Conservation (phyloP, 2,113 vertebrate genomes). For the Vidua chalybeata region DNA sequence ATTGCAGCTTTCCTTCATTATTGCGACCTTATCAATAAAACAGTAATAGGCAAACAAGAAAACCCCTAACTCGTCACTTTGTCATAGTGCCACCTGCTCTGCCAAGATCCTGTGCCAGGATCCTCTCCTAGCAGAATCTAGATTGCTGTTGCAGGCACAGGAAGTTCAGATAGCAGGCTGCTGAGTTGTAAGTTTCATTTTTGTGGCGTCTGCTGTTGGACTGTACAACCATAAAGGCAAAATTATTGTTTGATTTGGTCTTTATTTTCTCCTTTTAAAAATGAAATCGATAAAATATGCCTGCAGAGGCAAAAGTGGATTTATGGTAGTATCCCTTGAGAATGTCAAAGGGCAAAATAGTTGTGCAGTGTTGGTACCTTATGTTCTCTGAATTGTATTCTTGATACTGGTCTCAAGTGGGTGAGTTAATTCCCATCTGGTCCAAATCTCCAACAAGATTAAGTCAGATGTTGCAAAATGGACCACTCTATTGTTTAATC, state of each 20-base stretch:
- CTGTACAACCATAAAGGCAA: neutral
- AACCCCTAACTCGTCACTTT: neutral
- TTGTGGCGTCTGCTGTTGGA: neutral
- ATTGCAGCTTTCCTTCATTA: neutral
- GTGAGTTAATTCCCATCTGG: neutral
- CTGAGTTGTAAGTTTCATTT: neutral
- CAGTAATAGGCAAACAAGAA: neutral
- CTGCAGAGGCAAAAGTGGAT: neutral
- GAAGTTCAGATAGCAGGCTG: neutral
- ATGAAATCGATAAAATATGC: neutral
- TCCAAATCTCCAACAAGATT: neutral
- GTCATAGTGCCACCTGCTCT: neutral
- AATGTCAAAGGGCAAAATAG: neutral
- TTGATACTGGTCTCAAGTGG: neutral
- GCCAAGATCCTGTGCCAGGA: neutral
- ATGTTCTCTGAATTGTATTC: neutral
- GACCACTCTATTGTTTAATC: neutral
- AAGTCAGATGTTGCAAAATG: neutral
- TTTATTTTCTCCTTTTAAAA: neutral
- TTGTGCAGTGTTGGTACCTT: accelerated
- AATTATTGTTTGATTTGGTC: neutral
- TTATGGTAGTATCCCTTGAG: neutral
- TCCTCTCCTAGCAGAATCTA: neutral
- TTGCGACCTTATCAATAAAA: neutral
- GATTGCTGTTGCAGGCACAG: neutral